Conservation (phyloP, 2,113 vertebrate species). For the Paedocypris sp. region DNA sequence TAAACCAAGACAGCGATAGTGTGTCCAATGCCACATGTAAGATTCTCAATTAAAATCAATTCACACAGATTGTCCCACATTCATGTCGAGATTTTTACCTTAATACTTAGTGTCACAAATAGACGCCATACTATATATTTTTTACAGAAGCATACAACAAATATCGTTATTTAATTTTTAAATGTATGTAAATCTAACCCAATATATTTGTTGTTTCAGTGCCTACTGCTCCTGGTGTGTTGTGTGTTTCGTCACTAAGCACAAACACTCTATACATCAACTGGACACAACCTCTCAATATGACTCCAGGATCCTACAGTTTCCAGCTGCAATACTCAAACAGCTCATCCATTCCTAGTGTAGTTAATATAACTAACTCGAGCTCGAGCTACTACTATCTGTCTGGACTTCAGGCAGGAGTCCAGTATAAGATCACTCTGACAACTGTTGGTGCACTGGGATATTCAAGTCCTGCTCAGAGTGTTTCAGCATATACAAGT, state of each 20-base stretch:
- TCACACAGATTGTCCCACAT: neutral
- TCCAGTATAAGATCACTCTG: conserved; percentile 13
- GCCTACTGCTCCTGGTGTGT: conserved; percentile 7
- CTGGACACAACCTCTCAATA: conserved; percentile 11
- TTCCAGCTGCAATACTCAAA: neutral
- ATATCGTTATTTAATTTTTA: too few relatives aligned
- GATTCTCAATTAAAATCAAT: too few relatives aligned
- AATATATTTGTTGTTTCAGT: conserved; percentile 12
- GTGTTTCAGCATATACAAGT: conserved; percentile 4
- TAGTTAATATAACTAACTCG: neutral
- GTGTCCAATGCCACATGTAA: conserved; percentile 23
- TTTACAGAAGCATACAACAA: too few relatives aligned
- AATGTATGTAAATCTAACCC: neutral
- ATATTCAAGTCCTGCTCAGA: conserved; percentile 3
- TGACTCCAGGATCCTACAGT: neutral
- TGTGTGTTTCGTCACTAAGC: neutral
- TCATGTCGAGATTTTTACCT: too few relatives aligned
- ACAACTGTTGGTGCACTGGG: conserved; percentile 11
- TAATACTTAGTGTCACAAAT: too few relatives aligned
- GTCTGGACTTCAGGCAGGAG: neutral
- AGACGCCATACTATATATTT: too few relatives aligned
- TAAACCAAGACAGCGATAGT: neutral
- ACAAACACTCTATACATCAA: neutral
- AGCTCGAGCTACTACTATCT: neutral
- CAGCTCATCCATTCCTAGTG: neutral